phyloP scores from a whole-genome alignment of 2,113 vertebrate genomes.

The Gila orcuttii region DNA sequence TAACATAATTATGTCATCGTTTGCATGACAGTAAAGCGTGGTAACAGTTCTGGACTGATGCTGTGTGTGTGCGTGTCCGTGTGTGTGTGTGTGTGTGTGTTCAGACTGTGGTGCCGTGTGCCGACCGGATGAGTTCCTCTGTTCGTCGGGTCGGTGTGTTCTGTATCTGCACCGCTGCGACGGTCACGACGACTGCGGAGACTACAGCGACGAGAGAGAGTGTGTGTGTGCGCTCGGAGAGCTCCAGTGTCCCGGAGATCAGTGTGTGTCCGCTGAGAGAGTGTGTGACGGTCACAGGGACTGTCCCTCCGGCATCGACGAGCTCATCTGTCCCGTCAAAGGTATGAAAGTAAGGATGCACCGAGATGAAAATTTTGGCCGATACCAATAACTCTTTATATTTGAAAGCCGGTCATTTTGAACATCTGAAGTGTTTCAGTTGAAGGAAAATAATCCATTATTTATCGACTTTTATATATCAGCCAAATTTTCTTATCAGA shows the following conservation, averaged over 20 bases:
- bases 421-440: too few relatives aligned
- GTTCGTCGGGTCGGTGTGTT: conserved; percentile 79
- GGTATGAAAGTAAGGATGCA: conserved; percentile 66
- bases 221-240: conserved; percentile 76
- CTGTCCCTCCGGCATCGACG: conserved; percentile 80
- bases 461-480: too few relatives aligned
- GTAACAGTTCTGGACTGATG: too few relatives aligned
- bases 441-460: too few relatives aligned
- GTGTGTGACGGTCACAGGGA: conserved; percentile 81
- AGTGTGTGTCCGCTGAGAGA: conserved; percentile 72
- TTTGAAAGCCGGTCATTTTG: too few relatives aligned
- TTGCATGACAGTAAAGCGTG: not conserved
- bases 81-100: too few relatives aligned
- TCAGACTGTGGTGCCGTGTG: conserved; percentile 84
- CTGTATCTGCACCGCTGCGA: conserved; percentile 81
- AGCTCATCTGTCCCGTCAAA: conserved; percentile 78
- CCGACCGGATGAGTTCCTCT: conserved; percentile 78
- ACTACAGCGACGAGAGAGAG: conserved; percentile 83
- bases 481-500: too few relatives aligned
- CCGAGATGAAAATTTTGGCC: too few relatives aligned
- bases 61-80: too few relatives aligned
- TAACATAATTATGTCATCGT: not conserved
- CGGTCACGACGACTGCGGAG: conserved; percentile 85
- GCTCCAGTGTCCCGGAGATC: conserved; percentile 79
- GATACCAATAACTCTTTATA: too few relatives aligned